Evolutionary conservation across 2,113 vertebrate genomes (phyloP).

Genomic region (Electrona antarctica): DNA sequence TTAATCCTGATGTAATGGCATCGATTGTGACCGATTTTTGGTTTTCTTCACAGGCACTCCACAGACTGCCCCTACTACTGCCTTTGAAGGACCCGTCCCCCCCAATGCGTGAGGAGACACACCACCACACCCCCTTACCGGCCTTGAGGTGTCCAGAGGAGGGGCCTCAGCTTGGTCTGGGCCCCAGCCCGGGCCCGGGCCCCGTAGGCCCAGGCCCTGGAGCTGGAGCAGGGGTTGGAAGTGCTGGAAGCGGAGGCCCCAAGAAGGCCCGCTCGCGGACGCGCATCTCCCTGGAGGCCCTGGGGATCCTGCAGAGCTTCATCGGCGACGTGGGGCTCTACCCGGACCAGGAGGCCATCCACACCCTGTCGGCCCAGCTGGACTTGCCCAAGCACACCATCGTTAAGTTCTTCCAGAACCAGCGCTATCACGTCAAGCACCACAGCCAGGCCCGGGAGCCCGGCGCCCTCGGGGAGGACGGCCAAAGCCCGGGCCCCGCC

Average conservation of each 20-base stretch:
- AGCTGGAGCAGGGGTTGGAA: conserved; percentile 18
- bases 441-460: conserved; percentile 87
- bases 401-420: conserved; percentile 91
- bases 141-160: conserved; percentile 70
- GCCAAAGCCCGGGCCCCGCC: conserved; percentile 43
- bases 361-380: conserved; percentile 87
- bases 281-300: conserved; percentile 87
- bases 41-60: conserved; percentile 75
- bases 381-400: conserved; percentile 89
- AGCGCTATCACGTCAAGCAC: conserved; percentile 87
- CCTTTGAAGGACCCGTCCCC: conserved; percentile 85
- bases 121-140: conserved; percentile 73
- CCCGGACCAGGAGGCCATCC: conserved; percentile 88
- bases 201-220: conserved; percentile 1
- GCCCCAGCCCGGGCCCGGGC: conserved; percentile 39
- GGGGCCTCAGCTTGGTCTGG: conserved; percentile 18
- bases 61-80: conserved; percentile 85
- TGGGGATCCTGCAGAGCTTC: conserved; percentile 89
- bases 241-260: conserved; percentile 49
- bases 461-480: conserved; percentile 53
- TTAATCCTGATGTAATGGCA: background rate
- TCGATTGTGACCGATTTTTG: background rate
- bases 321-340: conserved; percentile 88
- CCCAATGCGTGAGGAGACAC: conserved; percentile 84
- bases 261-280: conserved; percentile 92